phyloP scores from a whole-genome alignment of 2,797 vertebrate genomes.

The Acanthis flammea region DNA sequence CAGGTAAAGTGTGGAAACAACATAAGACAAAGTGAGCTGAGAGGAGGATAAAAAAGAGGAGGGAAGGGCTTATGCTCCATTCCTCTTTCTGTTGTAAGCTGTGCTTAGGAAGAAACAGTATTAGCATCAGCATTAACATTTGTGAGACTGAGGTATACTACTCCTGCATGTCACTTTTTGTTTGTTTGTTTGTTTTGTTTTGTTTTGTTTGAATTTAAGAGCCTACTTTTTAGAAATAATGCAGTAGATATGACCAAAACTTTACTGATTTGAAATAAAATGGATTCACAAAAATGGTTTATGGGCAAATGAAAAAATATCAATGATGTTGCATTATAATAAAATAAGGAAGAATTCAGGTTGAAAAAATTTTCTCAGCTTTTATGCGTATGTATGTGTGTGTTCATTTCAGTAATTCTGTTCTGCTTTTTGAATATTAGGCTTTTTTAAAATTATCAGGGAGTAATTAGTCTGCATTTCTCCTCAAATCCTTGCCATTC shows the following conservation, averaged over 20 bases:
- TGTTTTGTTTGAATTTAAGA: neutral
- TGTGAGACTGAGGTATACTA: neutral
- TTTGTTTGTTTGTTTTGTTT: neutral
- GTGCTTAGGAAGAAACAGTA: neutral
- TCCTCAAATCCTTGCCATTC: neutral
- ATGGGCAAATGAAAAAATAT: neutral
- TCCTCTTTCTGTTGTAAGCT: neutral
- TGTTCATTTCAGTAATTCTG: neutral
- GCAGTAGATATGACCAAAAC: neutral
- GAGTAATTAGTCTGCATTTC: neutral
- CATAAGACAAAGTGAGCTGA: neutral
- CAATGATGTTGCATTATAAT: neutral
- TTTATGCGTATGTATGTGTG: rapidly evolving
- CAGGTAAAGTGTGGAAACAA: neutral
- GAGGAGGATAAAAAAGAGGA: neutral
- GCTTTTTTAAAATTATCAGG: rapidly evolving
- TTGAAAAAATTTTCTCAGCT: neutral
- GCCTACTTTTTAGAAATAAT: neutral
- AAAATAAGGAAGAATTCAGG: neutral
- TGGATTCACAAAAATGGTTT: neutral
- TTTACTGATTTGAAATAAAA: neutral
- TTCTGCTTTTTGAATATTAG: neutral
- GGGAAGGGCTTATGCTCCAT: neutral
- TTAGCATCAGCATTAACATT: neutral
- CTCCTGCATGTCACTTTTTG: neutral